Percentiles rank a stretch among this genome's conserved stretches.
phyloP scores from a whole-genome alignment of 2,888 invertebrate species.

The Laspeyria flexula region DNA sequence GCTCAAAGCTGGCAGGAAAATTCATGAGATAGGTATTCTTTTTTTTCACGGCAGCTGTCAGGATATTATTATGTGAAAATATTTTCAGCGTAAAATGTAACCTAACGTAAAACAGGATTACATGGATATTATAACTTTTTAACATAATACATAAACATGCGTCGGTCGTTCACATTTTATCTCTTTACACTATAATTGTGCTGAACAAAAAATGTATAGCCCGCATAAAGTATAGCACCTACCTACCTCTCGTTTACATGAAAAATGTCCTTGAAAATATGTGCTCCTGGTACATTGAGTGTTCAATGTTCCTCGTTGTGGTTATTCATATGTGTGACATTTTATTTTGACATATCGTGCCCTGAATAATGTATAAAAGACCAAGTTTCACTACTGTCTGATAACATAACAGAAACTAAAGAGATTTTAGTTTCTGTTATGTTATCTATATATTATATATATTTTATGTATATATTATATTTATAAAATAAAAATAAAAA shows the following conservation, averaged over 20 bases:
- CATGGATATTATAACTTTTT: slow-evolving; percentile 38
- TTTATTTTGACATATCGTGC: neutral
- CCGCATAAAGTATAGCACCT: slow-evolving; percentile 35
- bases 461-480: too few species aligned
- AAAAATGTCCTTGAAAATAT: slow-evolving; percentile 49
- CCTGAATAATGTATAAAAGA: slow-evolving; percentile 3
- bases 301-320: slow-evolving; percentile 20
- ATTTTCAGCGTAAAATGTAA: neutral
- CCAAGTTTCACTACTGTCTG: too few species aligned
- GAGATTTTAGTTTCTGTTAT: too few species aligned
- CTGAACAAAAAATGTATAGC: slow-evolving; percentile 31
- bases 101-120: slow-evolving; percentile 10
- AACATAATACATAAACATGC: slow-evolving; percentile 26
- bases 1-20: too few species aligned
- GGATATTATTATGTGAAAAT: too few species aligned
- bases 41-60: too few species aligned
- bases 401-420: too few species aligned
- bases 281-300: slow-evolving; percentile 35
- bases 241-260: slow-evolving; percentile 46
- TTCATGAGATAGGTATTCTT: too few species aligned
- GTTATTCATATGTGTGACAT: slow-evolving; percentile 10
- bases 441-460: too few species aligned
- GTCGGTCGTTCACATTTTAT: slow-evolving; percentile 38
- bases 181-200: slow-evolving; percentile 50
- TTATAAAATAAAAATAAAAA: too few species aligned